These are phyloP conservation scores for Bungarus multicinctus DNA, from an alignment of 2,113 vertebrate species.

Conservation along the genomic window DNA sequence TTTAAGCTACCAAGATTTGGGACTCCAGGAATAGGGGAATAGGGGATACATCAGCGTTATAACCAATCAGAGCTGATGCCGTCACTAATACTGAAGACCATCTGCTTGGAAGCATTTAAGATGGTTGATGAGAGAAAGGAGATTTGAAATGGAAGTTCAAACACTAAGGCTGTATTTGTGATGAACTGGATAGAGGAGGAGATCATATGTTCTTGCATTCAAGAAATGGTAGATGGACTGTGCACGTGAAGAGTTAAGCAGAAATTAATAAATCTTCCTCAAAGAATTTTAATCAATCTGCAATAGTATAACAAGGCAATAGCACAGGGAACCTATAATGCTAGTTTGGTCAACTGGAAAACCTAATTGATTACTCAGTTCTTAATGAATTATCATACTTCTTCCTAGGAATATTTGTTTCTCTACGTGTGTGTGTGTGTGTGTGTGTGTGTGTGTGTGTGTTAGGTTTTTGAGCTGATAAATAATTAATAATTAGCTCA, in stretches of 20 bases:
- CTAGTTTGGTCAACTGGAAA: conserved; percentile 1
- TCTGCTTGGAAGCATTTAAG: not conserved
- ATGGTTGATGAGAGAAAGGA: not conserved
- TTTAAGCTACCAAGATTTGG: not conserved
- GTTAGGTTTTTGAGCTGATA: no score
- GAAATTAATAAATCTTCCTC: not conserved
- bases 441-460: no score
- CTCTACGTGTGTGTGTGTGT: no score
- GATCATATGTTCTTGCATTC: not conserved
- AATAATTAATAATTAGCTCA: no score
- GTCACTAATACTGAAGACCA: not conserved
- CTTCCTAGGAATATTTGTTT: not conserved
- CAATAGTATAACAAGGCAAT: not conserved
- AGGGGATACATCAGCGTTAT: not conserved
- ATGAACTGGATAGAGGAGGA: not conserved
- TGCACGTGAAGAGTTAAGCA: not conserved
- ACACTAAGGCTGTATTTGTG: not conserved
- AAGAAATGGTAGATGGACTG: not conserved
- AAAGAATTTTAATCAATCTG: not conserved
- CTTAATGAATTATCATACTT: not conserved
- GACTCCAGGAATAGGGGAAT: not conserved
- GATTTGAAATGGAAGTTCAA: not conserved
- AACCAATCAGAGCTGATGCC: not conserved
- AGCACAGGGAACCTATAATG: not conserved
- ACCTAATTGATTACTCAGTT: not conserved